Conservation (phyloP, 2,888 invertebrate species). For the Coremacera marginata region DNA sequence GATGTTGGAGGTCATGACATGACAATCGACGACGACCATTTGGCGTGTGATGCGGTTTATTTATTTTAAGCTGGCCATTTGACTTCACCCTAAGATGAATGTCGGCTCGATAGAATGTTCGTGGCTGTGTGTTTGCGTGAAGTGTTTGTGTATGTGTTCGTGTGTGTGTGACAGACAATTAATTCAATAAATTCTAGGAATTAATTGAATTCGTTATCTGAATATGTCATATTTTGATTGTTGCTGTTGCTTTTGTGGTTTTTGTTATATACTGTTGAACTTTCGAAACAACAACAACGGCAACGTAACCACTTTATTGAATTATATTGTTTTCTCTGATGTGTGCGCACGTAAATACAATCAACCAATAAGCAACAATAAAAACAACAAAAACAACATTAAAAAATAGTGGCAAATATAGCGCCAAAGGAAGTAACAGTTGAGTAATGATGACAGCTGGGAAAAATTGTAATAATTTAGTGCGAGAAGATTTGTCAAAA, state of each 20-base stretch:
- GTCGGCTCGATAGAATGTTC: no score
- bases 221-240: conserved; percentile 41
- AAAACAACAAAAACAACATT: background rate
- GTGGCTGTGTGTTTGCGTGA: background rate
- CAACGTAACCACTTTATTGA: conserved; percentile 40
- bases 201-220: conserved; percentile 45
- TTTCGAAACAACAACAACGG: background rate
- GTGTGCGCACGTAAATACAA: background rate
- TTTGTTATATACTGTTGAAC: background rate
- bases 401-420: background rate
- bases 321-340: conserved; percentile 22
- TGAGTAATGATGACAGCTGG: conserved; percentile 51
- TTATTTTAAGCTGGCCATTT: background rate
- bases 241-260: background rate
- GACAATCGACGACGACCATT: background rate
- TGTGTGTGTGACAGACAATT: background rate
- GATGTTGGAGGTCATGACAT: background rate
- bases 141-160: background rate
- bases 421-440: conserved; percentile 1
- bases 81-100: background rate
- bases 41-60: background rate
- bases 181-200: conserved; percentile 34
- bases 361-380: background rate
- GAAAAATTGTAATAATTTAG: conserved; percentile 27
- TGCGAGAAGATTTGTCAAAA: background rate